phyloP scores from a whole-genome alignment of 2,888 invertebrate genomes.

The Dicyrtoma fusca region DNA sequence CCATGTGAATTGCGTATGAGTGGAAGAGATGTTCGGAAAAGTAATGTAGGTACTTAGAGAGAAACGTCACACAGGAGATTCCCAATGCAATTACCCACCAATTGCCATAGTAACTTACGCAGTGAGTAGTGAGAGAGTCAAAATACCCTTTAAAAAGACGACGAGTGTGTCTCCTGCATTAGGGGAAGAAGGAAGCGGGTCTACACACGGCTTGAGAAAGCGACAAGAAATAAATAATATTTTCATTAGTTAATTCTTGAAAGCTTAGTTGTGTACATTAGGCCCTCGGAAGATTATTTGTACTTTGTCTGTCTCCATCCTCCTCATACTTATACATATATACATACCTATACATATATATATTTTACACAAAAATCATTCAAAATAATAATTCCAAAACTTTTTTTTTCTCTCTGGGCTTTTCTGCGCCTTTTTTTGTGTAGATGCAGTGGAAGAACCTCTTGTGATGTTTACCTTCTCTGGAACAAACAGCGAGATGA shows the following conservation, averaged over 20 bases:
- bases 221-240: constrained; percentile 16
- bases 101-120: neutral
- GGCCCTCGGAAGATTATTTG: no score
- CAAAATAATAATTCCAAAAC: no score
- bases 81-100: neutral
- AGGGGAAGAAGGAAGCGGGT: no score
- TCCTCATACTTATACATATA: no score
- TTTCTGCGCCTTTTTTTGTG: constrained; percentile 3
- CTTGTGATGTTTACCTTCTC: constrained; percentile 48
- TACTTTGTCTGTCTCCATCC: no score
- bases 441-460: constrained; percentile 54
- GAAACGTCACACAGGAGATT: no score
- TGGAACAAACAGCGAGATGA: constrained; percentile 47
- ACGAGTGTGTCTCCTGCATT: no score
- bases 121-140: neutral
- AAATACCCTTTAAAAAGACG: constrained; percentile 3
- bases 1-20: no score
- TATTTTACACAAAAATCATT: neutral
- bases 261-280: neutral
- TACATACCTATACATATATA: no score
- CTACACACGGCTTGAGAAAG: neutral
- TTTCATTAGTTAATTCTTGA: constrained; percentile 11
- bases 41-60: no score
- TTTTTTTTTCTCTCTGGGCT: no score
- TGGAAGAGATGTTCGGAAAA: no score